Percentiles rank a stretch among this genome's conserved stretches.
phyloP scores from a whole-genome alignment of 2,797 vertebrate species.

The Lepilemur ruficaudatus region DNA sequence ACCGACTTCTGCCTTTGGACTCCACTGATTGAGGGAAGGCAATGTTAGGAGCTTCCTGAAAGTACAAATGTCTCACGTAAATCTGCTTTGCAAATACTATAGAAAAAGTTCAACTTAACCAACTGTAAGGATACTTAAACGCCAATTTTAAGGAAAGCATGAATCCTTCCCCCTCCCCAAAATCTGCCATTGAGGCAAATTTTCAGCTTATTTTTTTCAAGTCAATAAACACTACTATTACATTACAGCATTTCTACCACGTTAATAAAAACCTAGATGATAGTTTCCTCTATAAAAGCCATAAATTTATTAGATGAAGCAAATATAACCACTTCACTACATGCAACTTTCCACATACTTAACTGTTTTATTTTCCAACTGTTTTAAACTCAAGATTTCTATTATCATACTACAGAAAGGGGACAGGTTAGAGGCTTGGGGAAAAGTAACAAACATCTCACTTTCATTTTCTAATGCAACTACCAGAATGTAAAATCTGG shows the following conservation, averaged over 20 bases:
- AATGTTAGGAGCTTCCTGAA: conserved; percentile 46
- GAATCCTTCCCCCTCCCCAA: background rate
- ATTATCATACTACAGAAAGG: conserved; percentile 27
- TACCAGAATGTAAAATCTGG: background rate
- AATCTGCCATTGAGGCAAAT: background rate
- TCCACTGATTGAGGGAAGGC: background rate
- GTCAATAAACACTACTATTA: conserved; percentile 34
- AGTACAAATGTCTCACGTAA: conserved; percentile 44
- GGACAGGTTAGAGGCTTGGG: background rate
- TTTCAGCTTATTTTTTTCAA: conserved; percentile 31
- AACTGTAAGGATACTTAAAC: conserved; percentile 14
- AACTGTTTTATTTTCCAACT: conserved; percentile 40
- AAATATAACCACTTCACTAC: background rate
- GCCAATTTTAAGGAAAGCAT: conserved; percentile 38
- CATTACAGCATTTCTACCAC: background rate
- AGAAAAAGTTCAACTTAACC: conserved; percentile 26
- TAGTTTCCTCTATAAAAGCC: conserved; percentile 34
- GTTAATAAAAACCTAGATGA: conserved; percentile 30
- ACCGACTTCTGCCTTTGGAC: conserved; percentile 61
- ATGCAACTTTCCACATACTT: conserved; percentile 30
- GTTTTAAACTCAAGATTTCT: conserved; percentile 48
- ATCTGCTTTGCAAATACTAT: conserved; percentile 7
- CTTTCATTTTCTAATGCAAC: conserved; percentile 47
- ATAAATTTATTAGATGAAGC: conserved; percentile 18
- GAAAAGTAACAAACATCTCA: background rate